Conservation (phyloP, 2,797 vertebrate species). For the Enteromius viviparus region DNA sequence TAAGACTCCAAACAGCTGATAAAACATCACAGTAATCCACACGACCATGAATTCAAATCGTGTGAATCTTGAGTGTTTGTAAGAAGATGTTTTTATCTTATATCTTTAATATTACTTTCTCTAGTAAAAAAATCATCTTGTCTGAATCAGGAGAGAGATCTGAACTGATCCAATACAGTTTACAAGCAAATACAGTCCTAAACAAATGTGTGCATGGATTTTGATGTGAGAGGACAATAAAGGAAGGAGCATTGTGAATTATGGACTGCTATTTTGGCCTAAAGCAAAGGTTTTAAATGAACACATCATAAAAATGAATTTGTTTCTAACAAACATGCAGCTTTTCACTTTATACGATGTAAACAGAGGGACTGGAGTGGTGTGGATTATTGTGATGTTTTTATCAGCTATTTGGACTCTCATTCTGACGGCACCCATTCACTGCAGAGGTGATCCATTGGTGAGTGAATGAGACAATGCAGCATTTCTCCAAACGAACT, state of each 20-base stretch:
- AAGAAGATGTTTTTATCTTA: not conserved
- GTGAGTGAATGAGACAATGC: not conserved
- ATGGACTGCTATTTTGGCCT: not conserved
- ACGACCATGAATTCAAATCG: not conserved
- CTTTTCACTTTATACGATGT: not conserved
- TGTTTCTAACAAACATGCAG: not conserved
- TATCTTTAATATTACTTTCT: not conserved
- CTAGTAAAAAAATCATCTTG: not conserved
- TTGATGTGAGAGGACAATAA: not conserved
- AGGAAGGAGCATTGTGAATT: not conserved
- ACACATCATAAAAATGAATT: not conserved
- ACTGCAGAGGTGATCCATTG: not conserved
- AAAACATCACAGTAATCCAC: not conserved
- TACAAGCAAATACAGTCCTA: not conserved
- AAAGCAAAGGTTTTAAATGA: not conserved
- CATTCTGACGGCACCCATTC: not conserved
- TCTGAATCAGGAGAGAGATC: not conserved
- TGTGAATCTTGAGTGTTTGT: not conserved
- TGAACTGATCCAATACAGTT: not conserved
- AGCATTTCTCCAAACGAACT: not conserved
- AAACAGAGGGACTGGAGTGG: not conserved
- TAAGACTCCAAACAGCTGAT: not conserved
- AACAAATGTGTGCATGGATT: not conserved
- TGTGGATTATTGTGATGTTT: not conserved
- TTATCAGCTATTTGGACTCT: not conserved